Conservation (phyloP, 2,113 vertebrate genomes). For the Chaetodon trifascialis region DNA sequence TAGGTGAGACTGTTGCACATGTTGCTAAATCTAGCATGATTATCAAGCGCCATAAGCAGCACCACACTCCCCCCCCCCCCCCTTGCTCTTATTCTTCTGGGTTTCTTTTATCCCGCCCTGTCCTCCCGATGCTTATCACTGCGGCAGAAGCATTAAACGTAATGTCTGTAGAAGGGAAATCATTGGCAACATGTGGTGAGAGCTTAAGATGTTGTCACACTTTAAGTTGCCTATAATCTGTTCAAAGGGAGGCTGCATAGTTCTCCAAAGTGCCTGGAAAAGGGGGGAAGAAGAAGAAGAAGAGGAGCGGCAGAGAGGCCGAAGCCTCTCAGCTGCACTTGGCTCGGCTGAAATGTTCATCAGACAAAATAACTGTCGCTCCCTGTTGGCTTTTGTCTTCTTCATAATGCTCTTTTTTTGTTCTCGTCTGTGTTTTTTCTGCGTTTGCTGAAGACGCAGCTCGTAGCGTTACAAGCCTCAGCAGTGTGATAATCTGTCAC, state of each 20-base stretch:
- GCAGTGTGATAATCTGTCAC: conserved; percentile 69
- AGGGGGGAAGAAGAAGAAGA: conserved; percentile 46
- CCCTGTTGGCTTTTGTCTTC: conserved; percentile 57
- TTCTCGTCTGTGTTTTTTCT: conserved; percentile 2
- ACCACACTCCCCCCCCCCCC: conserved; percentile 25
- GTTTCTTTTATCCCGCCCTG: conserved; percentile 84
- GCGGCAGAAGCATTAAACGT: conserved; percentile 85
- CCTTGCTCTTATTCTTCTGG: conserved; percentile 68
- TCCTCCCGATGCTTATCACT: conserved; percentile 85
- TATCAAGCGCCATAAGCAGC: conserved; percentile 74
- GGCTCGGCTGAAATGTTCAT: conserved; percentile 61
- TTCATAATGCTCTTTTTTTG: conserved; percentile 25
- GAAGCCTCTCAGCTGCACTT: conserved; percentile 67
- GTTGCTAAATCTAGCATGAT: conserved; percentile 84
- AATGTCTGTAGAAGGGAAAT: conserved; percentile 88
- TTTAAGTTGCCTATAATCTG: conserved; percentile 90
- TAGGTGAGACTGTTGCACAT: conserved; percentile 78
- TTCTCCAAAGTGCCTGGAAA: conserved; percentile 80
- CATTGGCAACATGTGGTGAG: conserved; percentile 88
- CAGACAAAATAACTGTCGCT: conserved; percentile 63
- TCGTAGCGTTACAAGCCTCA: conserved; percentile 49
- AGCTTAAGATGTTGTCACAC: conserved; percentile 93
- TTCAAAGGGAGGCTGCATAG: conserved; percentile 87
- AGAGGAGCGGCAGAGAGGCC: conserved; percentile 42
- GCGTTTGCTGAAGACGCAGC: conserved; percentile 40